Evolutionary conservation across 2,113 vertebrate genomes (phyloP).

Genomic region (Argyrosomus japonicus): DNA sequence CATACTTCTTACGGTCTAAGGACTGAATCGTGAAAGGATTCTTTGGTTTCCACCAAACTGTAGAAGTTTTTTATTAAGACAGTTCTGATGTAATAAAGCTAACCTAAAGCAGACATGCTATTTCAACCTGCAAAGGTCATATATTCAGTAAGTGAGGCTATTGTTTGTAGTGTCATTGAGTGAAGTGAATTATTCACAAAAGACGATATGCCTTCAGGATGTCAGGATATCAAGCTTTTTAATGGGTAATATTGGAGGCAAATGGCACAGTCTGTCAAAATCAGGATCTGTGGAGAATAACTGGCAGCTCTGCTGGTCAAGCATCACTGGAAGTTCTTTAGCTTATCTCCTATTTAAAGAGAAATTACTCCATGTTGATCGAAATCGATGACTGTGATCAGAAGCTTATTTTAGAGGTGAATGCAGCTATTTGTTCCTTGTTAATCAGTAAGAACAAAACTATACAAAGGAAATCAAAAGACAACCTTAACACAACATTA

Average conservation of each 20-base stretch:
- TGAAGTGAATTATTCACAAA: too few species aligned
- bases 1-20: not conserved
- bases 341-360: not conserved
- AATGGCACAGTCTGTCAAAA: too few species aligned
- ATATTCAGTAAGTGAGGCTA: too few species aligned
- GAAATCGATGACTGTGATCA: not conserved
- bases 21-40: not conserved
- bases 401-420: not conserved
- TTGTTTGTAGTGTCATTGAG: too few species aligned
- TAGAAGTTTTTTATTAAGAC: too few species aligned
- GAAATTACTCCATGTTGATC: not conserved
- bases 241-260: too few species aligned
- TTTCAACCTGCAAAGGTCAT: too few species aligned
- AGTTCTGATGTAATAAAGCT: not conserved
- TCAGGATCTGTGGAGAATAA: not conserved
- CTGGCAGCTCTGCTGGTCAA: not conserved
- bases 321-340: not conserved
- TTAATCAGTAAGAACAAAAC: constrained; percentile 3
- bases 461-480: constrained; percentile 24
- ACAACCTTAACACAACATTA: not conserved
- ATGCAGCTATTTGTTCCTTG: not conserved
- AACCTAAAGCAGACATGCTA: not conserved
- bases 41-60: not conserved
- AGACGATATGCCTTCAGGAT: too few species aligned
- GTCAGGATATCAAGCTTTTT: too few species aligned